Evolutionary conservation across 2,888 invertebrate genomes (phyloP), one percentile per base, ranked within the genome.

Genomic region (Julus scanicus): DNA sequence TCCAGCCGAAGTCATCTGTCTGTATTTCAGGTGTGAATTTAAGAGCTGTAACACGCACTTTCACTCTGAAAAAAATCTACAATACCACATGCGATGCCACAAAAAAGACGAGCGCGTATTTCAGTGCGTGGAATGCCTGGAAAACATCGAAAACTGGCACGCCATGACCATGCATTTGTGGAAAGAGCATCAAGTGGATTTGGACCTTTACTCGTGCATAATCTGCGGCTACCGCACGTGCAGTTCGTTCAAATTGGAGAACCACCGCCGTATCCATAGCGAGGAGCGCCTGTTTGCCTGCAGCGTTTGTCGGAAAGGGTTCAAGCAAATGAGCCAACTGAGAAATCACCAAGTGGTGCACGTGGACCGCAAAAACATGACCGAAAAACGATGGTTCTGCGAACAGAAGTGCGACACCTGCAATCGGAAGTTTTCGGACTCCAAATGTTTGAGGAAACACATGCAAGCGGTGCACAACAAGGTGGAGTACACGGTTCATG

Each of bases 121-220:
- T 88, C 90, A 90, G 57, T 92, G 92, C 89, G 89, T 89, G 5
- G 90, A 91, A 85, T 92, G 92, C 88, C 88, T 89, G 13, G 90
- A 90, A n/a, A 89, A 89, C 96, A 93, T 94, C 29, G 89, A 90
- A 6, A 89, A 90, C 48, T 96, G 96, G 96, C 93, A 94, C 37
- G 92, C 93, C 6, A 94, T 95, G 90, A 94, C 95, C 9, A 92
- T 94, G 89, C 96, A 96, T 91, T 92, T 96, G 90, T 95, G 95
- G 95, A 94, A 94, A 90, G 92, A 92, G 3, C 96, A 96, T 91
- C 92, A 94, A 90, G 92, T 95, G 8, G 92, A 92, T 89, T 90
- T 91, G 44, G 92, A 92, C 88, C 90, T 92, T n/a, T 84, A 48
- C 37, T 39, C 87, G 8, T 92, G 92, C 90, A 89, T 90, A 9